Conservation (phyloP, 2,113 vertebrate species). For the Trematocara nigrifrons region DNA sequence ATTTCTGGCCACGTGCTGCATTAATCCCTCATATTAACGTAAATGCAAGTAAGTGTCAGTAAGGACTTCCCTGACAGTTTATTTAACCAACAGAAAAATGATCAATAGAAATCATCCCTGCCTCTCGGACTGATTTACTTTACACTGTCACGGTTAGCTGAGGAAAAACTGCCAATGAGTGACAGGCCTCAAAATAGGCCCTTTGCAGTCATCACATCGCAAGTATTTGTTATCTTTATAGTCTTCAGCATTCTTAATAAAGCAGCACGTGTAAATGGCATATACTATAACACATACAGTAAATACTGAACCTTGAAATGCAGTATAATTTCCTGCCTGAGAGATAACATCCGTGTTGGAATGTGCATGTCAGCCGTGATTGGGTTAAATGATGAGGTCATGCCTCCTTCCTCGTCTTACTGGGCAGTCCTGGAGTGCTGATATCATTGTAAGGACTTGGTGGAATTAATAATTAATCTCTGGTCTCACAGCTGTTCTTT, state of each 20-base stretch:
- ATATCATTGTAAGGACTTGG: conserved; percentile 23
- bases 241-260: background rate
- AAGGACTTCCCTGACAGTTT: background rate
- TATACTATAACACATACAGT: background rate
- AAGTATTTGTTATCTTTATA: background rate
- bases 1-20: background rate
- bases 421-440: background rate
- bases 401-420: background rate
- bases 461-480: conserved; percentile 60
- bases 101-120: background rate
- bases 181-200: background rate
- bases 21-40: background rate
- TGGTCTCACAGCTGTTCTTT: conserved; percentile 13
- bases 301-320: too few relatives aligned
- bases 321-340: background rate
- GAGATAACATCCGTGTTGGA: background rate
- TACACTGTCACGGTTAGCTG: background rate
- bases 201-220: background rate
- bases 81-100: background rate
- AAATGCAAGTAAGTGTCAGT: background rate
- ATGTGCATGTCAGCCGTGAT: background rate
- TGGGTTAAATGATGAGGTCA: conserved; percentile 25
- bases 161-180: background rate
- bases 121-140: background rate
- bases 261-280: background rate